phyloP scores from a whole-genome alignment of 2,888 invertebrate genomes.

The Laspeyria flexula region DNA sequence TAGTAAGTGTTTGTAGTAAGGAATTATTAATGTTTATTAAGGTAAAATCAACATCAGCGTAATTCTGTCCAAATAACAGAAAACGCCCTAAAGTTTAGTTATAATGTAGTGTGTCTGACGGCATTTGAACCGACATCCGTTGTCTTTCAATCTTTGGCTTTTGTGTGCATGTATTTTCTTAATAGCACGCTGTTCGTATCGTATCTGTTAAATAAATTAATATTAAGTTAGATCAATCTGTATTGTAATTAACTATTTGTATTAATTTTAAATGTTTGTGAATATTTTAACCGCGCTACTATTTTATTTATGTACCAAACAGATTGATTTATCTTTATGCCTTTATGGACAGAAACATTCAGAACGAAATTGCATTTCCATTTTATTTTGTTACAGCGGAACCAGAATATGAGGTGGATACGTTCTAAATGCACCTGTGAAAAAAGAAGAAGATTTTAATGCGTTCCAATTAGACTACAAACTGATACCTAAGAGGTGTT shows the following conservation, averaged over 20 bases:
- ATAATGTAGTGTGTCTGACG: slow-evolving; percentile 30
- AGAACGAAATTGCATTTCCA: slow-evolving; percentile 44
- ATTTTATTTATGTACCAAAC: neutral
- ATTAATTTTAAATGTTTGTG: neutral
- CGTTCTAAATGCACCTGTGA: slow-evolving; percentile 78
- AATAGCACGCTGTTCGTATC: slow-evolving; percentile 30
- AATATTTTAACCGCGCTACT: neutral
- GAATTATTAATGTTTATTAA: too few relatives aligned
- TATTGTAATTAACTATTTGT: neutral
- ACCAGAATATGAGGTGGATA: slow-evolving; percentile 80
- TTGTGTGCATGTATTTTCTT: slow-evolving; percentile 36
- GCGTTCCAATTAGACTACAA: neutral
- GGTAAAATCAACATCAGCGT: slow-evolving; percentile 39
- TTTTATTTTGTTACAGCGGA: slow-evolving; percentile 75
- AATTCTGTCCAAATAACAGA: slow-evolving; percentile 19
- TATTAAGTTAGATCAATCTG: neutral
- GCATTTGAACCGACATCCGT: slow-evolving; percentile 71
- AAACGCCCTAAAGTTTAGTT: slow-evolving; percentile 5
- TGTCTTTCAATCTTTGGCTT: slow-evolving; percentile 67
- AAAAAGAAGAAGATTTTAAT: slow-evolving; percentile 42
- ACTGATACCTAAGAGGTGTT: slow-evolving; percentile 33
- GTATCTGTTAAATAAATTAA: slow-evolving; percentile 8
- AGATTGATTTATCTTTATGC: neutral
- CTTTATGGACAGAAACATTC: slow-evolving; percentile 2
- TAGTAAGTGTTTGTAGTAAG: slow-evolving; percentile 34